Evolutionary conservation across 2,113 vertebrate species (phyloP).

Genomic region (Neodon shergylaensis): DNA sequence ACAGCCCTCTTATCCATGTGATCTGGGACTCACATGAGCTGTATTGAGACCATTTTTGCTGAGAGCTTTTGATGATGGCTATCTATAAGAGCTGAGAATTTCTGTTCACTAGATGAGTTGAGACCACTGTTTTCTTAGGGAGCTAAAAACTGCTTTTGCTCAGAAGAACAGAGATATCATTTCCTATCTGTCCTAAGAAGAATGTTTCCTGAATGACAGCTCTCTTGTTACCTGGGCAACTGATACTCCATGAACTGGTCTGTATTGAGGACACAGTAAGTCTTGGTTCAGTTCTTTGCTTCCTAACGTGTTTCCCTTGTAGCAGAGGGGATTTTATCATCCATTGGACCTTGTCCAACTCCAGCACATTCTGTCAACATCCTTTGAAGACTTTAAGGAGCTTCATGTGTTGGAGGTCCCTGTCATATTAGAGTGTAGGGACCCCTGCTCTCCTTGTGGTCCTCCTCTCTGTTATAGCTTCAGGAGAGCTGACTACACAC

Average conservation of each 20-base stretch:
- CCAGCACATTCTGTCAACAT: neutral
- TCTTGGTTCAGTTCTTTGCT: neutral
- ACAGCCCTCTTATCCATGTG: neutral
- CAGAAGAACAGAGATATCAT: neutral
- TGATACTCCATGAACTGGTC: fast-evolving
- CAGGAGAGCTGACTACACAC: fast-evolving
- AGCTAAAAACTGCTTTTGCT: neutral
- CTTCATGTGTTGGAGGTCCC: neutral
- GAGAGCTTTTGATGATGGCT: neutral
- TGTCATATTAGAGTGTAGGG: no score
- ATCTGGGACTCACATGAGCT: neutral
- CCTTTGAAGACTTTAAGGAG: neutral
- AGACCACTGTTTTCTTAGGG: neutral
- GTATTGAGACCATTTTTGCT: neutral
- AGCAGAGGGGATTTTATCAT: neutral
- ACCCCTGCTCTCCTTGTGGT: neutral
- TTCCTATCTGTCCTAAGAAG: neutral
- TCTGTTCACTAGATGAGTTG: neutral
- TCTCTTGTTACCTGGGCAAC: neutral
- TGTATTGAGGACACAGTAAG: fast-evolving
- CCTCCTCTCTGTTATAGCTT: neutral
- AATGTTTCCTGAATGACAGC: neutral
- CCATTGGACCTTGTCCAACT: neutral
- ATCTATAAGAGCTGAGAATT: neutral
- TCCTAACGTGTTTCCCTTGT: neutral